Evolutionary conservation across 2,797 vertebrate genomes (phyloP).

Genomic region (Helicolenus hilgendorfi): DNA sequence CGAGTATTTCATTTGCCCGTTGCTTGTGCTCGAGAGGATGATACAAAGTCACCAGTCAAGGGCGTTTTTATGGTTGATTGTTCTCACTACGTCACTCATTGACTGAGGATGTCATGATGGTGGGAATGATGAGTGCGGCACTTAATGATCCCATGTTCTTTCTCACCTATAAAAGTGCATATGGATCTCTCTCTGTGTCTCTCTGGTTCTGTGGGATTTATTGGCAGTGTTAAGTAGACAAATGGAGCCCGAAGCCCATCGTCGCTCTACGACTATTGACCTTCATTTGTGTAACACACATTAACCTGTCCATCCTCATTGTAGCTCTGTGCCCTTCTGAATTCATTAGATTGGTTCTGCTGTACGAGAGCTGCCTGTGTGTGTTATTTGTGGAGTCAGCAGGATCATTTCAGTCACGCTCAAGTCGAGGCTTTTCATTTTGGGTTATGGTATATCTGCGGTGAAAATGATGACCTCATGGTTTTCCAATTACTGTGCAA

Average conservation of each 20-base stretch:
- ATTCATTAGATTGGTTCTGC: conserved; percentile 20
- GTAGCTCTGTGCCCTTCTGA: neutral
- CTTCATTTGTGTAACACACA: conserved; percentile 39
- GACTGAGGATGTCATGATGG: neutral
- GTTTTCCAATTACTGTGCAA: conserved; percentile 72
- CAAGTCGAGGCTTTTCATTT: conserved; percentile 62
- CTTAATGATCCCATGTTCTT: conserved; percentile 32
- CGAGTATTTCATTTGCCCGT: neutral
- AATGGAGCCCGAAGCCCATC: conserved; percentile 1
- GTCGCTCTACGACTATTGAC: conserved; percentile 23
- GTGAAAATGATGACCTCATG: conserved; percentile 82
- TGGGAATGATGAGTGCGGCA: neutral
- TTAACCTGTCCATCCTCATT: conserved; percentile 15
- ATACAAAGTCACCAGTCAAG: conserved; percentile 28
- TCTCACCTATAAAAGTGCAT: conserved; percentile 25
- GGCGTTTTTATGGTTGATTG: conserved; percentile 20
- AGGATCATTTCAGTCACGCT: conserved; percentile 44
- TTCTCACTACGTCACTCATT: neutral
- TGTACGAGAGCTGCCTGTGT: neutral
- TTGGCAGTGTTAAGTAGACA: conserved; percentile 35
- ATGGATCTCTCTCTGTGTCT: neutral
- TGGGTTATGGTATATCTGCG: conserved; percentile 64
- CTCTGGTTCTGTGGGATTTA: conserved; percentile 25
- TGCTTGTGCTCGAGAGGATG: neutral
- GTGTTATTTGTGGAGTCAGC: conserved; percentile 62